phyloP scores from a whole-genome alignment of 2,888 invertebrate species.

The Epirrita christyi region DNA sequence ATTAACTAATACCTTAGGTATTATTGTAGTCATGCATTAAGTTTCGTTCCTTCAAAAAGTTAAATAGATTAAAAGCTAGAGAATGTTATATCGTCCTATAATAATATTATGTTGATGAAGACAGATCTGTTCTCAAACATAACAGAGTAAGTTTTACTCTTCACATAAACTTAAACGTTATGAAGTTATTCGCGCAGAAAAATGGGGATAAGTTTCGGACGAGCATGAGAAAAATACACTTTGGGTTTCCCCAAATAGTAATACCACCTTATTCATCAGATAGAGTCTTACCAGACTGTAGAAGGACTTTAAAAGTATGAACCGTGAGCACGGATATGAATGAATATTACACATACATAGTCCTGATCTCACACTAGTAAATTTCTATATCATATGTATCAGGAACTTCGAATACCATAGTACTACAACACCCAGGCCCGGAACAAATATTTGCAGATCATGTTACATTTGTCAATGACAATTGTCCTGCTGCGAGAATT shows the following conservation, averaged over 20 bases:
- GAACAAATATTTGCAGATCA: no score
- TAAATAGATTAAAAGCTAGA: no score
- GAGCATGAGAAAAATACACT: conserved; percentile 14
- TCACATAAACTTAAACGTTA: conserved; percentile 23
- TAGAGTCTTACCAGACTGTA: not conserved
- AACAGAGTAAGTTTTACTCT: conserved; percentile 3
- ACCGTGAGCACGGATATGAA: not conserved
- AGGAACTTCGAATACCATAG: no score
- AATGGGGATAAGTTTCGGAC: conserved; percentile 16
- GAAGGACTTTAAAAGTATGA: not conserved
- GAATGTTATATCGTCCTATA: conserved; percentile 2
- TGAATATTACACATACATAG: no score
- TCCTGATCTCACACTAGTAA: no score
- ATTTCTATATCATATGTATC: no score
- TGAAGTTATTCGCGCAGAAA: conserved; percentile 18
- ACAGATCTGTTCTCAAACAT: conserved; percentile 11
- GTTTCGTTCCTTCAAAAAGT: no score
- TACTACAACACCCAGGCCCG: no score
- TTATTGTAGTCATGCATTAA: no score
- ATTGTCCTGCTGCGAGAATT: no score
- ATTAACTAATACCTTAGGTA: no score
- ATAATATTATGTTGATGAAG: conserved; percentile 12
- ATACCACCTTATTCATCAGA: not conserved
- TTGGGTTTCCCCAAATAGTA: conserved; percentile 11
- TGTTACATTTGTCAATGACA: no score